Base-by-base conservation (phyloP, 2,888 invertebrate genomes). In the Laspeyria flexula region DNA sequence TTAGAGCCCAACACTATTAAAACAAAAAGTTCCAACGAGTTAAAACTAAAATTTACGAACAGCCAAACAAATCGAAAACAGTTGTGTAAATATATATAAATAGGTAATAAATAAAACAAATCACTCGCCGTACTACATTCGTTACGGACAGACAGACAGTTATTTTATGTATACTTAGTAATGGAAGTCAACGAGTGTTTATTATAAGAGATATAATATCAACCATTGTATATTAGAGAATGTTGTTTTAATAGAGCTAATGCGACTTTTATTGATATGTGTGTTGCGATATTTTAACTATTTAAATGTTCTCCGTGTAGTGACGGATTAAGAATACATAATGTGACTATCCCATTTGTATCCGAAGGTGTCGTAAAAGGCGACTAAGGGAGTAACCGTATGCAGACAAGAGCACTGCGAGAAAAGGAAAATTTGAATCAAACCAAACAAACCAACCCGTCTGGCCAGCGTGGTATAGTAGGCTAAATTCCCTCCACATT, bases 81-180 rank as follows among this genome's bases (percentile, higher is more conserved):
- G 60, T 59, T 49, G 60, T 59, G 37, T 10, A 15, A 6, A 11
- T 27, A 9, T n/a, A 35, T 43, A 41, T 46, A 59, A 59, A 59
- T 59, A 50, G 43, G 11, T 29, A 7, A 53, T 60, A 60, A 65
- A 64, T 53, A 54, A 46, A 53, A 49, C 49, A 33, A 47, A 64
- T 54, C 33, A 35, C 42, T 41, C n/a, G 5, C 46, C 45, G 31
- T 51, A 9, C 15, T 38, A 30, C 25, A 38, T 60, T 45, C 18
- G 29, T 45, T 58, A 42, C 41, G 5, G n/a, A 34, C 27, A 13
- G n/a, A 35, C 34, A n/a, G 34, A 35, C 34, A 35, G 18, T 35
- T 35, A 35, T 35, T 35, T 35, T 35, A 35, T 35, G 16, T 35
- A 35, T 35, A 35, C n/a, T 9, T 33, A 6, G 15, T 7, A 12